Evolutionary conservation across 2,888 invertebrate genomes (phyloP), one percentile per base, ranked within the genome.

Genomic region (Diarsia mendica): DNA sequence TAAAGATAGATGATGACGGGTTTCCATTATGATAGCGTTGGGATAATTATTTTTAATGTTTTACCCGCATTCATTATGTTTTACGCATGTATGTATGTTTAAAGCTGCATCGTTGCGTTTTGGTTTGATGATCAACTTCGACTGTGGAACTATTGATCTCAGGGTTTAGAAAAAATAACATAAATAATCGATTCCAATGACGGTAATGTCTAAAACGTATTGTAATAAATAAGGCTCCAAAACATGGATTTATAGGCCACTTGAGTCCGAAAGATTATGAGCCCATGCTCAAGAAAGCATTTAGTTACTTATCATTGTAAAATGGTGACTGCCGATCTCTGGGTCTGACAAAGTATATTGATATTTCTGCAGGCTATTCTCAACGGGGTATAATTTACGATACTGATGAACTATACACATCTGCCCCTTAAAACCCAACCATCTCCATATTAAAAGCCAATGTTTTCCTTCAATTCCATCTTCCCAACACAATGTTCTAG

Each of bases 1-100:
- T 64, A 73, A 66, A 33, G 13, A 51, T 63, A 44, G 13, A 58
- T 28, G 23, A 13, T 65, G 23, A 77, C 18, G 39, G 61, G 49
- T 61, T 63, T 53, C 15, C 58, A 65, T 63, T 49, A 61, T 20
- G 13, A 53, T n/a, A 13, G n/a, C n/a, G 18, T 18, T 28, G 1
- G 1, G 13, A 8, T 18, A 33, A 77, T 77, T 63, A 10, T 49
- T 13, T 13, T 11, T 18, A 18, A 15, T 15, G 15, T 39, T 3
- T 23, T 53, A 33, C 9, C n/a, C 0, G 6, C 39, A n/a, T n/a
- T 39, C 10, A n/a, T 13, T n/a, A 39, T 61, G n/a, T 11, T 63
- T 44, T 3, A 63, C 2, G 13, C 39, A 39, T 63, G 1, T 39
- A 61, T 6, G 10, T 2, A 20, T 33, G 4, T 33, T 33, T 60